Evolutionary conservation across 2,888 invertebrate species (phyloP).

Genomic region (Phortica magna): DNA sequence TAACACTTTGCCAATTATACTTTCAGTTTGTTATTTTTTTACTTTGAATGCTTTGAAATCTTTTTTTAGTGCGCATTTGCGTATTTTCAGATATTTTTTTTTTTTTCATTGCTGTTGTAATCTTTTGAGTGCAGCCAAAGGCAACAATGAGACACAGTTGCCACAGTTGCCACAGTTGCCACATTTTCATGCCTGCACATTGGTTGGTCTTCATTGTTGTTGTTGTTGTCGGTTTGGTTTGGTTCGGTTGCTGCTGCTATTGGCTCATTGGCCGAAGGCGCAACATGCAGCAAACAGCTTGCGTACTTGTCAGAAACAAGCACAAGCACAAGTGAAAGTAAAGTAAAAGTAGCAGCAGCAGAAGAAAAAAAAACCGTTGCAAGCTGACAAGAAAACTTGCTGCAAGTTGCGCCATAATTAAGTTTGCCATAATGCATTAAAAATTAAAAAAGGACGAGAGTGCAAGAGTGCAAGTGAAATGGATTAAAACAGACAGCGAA

Average conservation of each 20-base stretch:
- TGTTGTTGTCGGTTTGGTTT: not conserved
- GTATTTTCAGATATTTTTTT: slow-evolving; percentile 3
- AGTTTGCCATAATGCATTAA: not conserved
- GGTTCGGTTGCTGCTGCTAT: slow-evolving; percentile 2
- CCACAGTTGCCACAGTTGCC: slow-evolving; percentile 52
- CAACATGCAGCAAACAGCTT: not conserved
- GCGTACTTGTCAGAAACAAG: not conserved
- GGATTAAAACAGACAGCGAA: too few species aligned
- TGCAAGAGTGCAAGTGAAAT: too few species aligned
- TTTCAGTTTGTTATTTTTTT: not conserved
- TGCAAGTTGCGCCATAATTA: not conserved
- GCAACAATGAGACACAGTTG: slow-evolving; percentile 49
- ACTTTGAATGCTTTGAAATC: not conserved
- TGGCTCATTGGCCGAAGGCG: not conserved
- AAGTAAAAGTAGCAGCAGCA: not conserved
- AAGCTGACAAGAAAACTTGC: not conserved
- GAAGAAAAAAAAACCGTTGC: not conserved
- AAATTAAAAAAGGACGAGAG: not conserved
- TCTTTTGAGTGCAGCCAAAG: slow-evolving; percentile 40
- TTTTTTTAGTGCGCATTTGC: slow-evolving; percentile 7
- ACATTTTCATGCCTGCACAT: slow-evolving; percentile 34
- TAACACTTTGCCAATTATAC: not conserved
- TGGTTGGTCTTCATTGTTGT: not conserved
- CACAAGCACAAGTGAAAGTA: not conserved
- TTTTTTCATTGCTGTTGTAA: slow-evolving; percentile 7